Evolutionary conservation across 2,113 vertebrate species (phyloP), one percentile per base, ranked within the genome.

Genomic region (Rhinolophus sinicus): DNA sequence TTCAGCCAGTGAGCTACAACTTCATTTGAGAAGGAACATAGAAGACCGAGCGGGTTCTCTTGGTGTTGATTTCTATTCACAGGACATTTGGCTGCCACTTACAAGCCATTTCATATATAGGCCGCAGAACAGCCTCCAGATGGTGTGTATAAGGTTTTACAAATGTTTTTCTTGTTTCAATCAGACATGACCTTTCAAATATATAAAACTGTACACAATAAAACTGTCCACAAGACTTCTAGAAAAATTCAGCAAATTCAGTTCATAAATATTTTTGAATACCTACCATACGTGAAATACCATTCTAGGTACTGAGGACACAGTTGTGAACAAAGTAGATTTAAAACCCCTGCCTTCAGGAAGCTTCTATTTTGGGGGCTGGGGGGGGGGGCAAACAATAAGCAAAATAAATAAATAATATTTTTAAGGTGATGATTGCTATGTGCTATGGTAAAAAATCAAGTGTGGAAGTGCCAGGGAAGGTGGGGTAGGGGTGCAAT

Each of bases 171-270:
- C 94, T 93, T 97, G 69, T 97, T 97, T 50, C 90, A 90, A 85
- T 96, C 97, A 96, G 92, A 75, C 21, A 50, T 92, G 94, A 97
- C 97, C 93, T 97, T 97, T 97, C 90, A 90, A 95, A 94, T 92
- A 72, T 82, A 97, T 92, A 95, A 92, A 96, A 88, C 21, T 62
- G 58, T 94, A 82, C 56, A 78, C n/a, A 73, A 76, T 22, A 93
- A 96, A 95, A 91, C 92, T 92, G 47, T 30, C 88, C 69, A 94
- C 4, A 96, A 91, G 69, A 93, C 47, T 85, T 90, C 56, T 50
- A 65, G 69, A 87, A 97, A 96, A 96, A 85, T 81, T 75, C 44
- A 94, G 56, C 76, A 95, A 83, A 83, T 94, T 97, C 75, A 95
- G 73, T 90, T 91, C 73, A 90, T 85, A 88, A 44, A 6, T 81